These are phyloP conservation scores for Nysson spinosus DNA, from an alignment of 2,888 invertebrate species.

Conservation along the genomic window DNA sequence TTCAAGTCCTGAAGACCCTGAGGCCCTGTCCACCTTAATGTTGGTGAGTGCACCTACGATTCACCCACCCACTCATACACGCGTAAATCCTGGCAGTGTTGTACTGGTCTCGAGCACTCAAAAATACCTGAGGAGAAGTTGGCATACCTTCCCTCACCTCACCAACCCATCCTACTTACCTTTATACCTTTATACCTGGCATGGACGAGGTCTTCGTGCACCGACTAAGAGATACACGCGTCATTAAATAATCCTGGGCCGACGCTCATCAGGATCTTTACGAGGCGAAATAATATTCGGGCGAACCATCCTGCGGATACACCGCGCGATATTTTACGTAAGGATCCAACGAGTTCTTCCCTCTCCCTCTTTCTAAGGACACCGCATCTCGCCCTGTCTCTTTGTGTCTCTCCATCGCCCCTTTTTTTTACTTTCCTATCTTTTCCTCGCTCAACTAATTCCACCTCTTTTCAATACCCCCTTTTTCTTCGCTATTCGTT, in stretches of 20 bases:
- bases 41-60: slow-evolving; percentile 31
- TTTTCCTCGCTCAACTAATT: slow-evolving; percentile 12
- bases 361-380: not conserved
- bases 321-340: slow-evolving; percentile 56
- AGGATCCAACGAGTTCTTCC: slow-evolving; percentile 38
- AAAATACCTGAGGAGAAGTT: slow-evolving; percentile 54
- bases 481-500: not conserved
- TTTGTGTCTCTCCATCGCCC: not conserved
- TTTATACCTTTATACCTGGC: slow-evolving; percentile 72
- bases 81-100: slow-evolving; percentile 35
- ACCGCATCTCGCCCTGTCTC: not conserved
- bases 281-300: slow-evolving; percentile 71
- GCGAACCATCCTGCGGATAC: slow-evolving; percentile 53
- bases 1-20: slow-evolving; percentile 45
- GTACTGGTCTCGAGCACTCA: slow-evolving; percentile 34
- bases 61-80: slow-evolving; percentile 49
- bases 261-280: slow-evolving; percentile 74
- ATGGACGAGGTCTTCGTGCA: slow-evolving; percentile 57
- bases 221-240: slow-evolving; percentile 57
- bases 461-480: slow-evolving; percentile 2
- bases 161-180: slow-evolving; percentile 42
- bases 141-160: slow-evolving; percentile 36
- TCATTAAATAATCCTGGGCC: slow-evolving; percentile 73
- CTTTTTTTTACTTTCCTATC: slow-evolving; percentile 1
- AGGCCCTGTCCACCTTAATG: slow-evolving; percentile 19